Conservation (phyloP, 2,888 invertebrate species). For the Limnephilus rhombicus region DNA sequence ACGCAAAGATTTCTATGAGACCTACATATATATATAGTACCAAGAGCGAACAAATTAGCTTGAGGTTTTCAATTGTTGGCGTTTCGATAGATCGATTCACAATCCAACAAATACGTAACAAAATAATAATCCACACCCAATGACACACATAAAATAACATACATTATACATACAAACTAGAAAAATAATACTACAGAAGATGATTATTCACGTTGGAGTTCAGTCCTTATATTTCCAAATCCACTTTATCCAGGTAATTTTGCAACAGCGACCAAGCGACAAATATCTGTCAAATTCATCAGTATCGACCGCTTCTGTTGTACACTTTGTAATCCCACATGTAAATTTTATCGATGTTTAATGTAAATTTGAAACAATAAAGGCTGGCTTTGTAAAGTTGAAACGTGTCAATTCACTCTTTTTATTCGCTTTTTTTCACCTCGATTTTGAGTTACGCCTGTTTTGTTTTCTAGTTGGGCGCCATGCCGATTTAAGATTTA, state of each 20-base stretch:
- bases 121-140: neutral
- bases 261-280: neutral
- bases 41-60: too few species aligned
- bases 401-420: neutral
- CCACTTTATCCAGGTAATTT: neutral
- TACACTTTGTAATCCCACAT: neutral
- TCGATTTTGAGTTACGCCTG: neutral
- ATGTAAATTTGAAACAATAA: conserved; percentile 8
- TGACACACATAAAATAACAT: neutral
- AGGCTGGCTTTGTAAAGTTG: neutral
- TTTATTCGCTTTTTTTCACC: neutral
- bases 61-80: neutral
- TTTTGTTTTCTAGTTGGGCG: neutral
- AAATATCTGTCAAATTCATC: conserved; percentile 23
- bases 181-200: neutral
- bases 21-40: too few species aligned
- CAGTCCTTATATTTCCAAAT: neutral
- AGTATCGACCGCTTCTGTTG: conserved; percentile 7
- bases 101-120: neutral
- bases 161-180: neutral
- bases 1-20: too few species aligned
- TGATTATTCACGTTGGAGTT: neutral
- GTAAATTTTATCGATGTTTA: conserved; percentile 2
- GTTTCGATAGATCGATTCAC: neutral
- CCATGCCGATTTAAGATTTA: neutral